Evolutionary conservation across 1,140 invertebrate genomes (phyloP).

Genomic region (Wasmannia auropunctata): DNA sequence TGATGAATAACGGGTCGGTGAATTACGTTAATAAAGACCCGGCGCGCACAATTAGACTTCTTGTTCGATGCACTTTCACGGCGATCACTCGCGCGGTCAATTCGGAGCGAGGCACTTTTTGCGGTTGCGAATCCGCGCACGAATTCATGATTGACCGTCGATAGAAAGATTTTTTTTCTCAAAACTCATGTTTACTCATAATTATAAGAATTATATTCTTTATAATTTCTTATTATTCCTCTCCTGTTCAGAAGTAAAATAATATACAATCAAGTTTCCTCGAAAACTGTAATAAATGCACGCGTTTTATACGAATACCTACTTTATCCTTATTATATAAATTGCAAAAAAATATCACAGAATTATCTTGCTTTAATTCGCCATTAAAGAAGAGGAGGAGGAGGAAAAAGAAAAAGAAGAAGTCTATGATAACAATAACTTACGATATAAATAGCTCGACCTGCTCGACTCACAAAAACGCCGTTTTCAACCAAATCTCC

Average conservation of each 20-base stretch:
- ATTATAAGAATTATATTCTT: neutral
- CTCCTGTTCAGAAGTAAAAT: neutral
- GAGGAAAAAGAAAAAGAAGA: neutral
- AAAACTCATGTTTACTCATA: neutral
- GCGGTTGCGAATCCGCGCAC: neutral
- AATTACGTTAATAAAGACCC: conserved; percentile 44
- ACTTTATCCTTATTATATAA: neutral
- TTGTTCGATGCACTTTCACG: conserved; percentile 55
- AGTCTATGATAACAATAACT: neutral
- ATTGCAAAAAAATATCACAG: neutral
- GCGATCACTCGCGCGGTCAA: conserved; percentile 46
- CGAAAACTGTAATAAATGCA: neutral
- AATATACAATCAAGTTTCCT: neutral
- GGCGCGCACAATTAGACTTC: conserved; percentile 57
- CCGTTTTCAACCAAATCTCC: conserved; percentile 21
- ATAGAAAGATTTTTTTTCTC: neutral
- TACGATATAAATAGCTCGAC: neutral
- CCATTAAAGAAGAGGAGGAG: neutral
- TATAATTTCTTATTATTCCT: neutral
- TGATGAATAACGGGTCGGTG: conserved; percentile 7
- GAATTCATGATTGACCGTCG: neutral
- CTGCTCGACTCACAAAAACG: neutral
- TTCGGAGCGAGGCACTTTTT: conserved; percentile 32
- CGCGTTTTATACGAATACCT: neutral
- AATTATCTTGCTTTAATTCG: neutral